Conservation (phyloP, 2,113 vertebrate genomes). For the Typhlomys cinereus region DNA sequence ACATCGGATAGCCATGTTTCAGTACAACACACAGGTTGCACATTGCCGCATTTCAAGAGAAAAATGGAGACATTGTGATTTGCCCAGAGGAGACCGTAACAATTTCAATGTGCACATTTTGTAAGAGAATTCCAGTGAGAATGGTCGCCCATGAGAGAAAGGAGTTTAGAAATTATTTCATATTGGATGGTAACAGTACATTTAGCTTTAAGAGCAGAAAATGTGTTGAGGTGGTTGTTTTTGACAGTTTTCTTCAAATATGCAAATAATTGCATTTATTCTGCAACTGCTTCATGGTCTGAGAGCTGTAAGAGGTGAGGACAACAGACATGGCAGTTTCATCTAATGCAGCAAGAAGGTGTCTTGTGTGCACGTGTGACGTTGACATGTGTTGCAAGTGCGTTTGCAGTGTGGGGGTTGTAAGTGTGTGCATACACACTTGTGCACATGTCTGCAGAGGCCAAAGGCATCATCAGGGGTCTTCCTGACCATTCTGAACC, state of each 20-base stretch:
- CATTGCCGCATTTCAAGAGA: background rate
- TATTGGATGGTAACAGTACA: background rate
- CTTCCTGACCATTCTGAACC: no score
- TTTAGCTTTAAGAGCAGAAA: conserved; percentile 23
- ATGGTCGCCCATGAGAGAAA: background rate
- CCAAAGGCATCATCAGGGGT: no score
- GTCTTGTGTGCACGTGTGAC: no score
- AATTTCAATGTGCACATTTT: background rate
- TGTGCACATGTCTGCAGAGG: no score
- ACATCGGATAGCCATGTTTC: background rate
- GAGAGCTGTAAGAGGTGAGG: background rate
- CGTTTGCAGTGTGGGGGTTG: no score
- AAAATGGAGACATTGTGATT: background rate
- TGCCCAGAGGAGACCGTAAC: background rate
- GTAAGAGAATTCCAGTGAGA: background rate
- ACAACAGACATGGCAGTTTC: no score
- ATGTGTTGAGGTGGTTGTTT: background rate
- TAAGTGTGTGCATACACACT: no score
- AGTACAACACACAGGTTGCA: background rate
- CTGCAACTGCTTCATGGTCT: background rate
- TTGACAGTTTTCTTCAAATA: conserved; percentile 2
- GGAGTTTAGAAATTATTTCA: conserved; percentile 33
- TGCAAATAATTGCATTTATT: background rate
- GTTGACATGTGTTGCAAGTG: no score
- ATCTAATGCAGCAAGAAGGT: no score